Evolutionary conservation across 2,113 vertebrate species (phyloP).

Genomic region (Vidua chalybeata): DNA sequence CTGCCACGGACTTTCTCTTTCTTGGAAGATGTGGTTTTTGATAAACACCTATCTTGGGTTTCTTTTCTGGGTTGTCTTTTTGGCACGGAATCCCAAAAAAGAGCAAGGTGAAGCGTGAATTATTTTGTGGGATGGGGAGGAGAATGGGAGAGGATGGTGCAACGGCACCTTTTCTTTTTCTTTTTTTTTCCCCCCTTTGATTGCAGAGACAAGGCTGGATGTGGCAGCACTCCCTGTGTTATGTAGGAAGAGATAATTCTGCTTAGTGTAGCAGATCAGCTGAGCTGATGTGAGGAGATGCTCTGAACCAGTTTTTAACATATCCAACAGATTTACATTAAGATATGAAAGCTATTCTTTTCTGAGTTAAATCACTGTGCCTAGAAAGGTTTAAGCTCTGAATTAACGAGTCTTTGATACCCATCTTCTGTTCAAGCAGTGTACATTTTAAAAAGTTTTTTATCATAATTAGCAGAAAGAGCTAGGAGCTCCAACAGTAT

Average conservation of each 20-base stretch:
- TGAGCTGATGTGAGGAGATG: conserved; percentile 37
- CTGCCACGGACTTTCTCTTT: not conserved
- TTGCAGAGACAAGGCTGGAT: not conserved
- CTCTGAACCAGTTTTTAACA: conserved; percentile 52
- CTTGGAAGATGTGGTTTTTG: not conserved
- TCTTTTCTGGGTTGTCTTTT: not conserved
- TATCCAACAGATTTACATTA: conserved; percentile 48
- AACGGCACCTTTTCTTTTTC: not conserved
- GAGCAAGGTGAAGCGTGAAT: not conserved
- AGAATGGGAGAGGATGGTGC: not conserved
- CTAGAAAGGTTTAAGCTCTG: conserved; percentile 26
- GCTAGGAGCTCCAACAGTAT: not conserved
- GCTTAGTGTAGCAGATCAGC: conserved; percentile 44
- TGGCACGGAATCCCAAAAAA: not conserved
- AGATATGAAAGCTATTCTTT: conserved; percentile 39
- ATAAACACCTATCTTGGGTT: not conserved
- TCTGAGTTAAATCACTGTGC: conserved; percentile 16
- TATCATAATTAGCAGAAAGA: conserved; percentile 49
- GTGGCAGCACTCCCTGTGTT: not conserved
- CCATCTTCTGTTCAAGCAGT: conserved; percentile 23
- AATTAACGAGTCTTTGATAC: conserved; percentile 47
- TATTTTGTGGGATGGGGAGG: not conserved
- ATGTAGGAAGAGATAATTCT: conserved; percentile 21
- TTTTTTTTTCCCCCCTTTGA: not conserved
- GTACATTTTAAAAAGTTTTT: conserved; percentile 26